Conservation (phyloP, 2,797 vertebrate genomes). For the Crenichthys baileyi region DNA sequence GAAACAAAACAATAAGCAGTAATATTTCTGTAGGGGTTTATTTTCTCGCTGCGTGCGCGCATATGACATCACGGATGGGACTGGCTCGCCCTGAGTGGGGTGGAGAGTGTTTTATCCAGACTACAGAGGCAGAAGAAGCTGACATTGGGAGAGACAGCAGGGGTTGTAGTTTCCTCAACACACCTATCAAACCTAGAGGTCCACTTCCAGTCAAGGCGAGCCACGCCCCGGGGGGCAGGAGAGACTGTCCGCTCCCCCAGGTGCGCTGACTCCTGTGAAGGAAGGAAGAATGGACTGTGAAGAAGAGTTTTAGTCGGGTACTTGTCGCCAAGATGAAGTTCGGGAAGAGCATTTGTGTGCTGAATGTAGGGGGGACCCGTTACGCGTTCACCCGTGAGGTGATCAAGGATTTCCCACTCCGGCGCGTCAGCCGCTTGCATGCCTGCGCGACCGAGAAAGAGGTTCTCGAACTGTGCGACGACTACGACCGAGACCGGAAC, state of each 20-base stretch:
- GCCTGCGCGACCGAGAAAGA: slow-evolving; percentile 95
- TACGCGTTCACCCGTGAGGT: slow-evolving; percentile 94
- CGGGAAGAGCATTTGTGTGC: slow-evolving; percentile 85
- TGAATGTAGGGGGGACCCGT: slow-evolving; percentile 96
- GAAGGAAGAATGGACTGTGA: slow-evolving; percentile 32
- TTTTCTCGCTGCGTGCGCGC: slow-evolving; percentile 27
- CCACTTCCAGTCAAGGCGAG: slow-evolving; percentile 44
- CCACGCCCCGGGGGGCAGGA: slow-evolving; percentile 60
- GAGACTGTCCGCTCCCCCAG: slow-evolving; percentile 17
- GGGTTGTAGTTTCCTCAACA: slow-evolving; percentile 50
- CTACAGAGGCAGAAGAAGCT: slow-evolving; percentile 49
- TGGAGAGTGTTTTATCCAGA: slow-evolving; percentile 69
- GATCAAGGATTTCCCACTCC: slow-evolving; percentile 95
- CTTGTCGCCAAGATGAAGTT: slow-evolving; percentile 81
- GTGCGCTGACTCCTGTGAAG: slow-evolving; percentile 45
- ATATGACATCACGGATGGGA: slow-evolving; percentile 75
- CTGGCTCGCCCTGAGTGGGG: slow-evolving; percentile 68
- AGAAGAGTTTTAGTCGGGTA: slow-evolving; percentile 38
- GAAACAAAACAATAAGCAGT: not conserved
- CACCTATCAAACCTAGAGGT: slow-evolving; percentile 30
- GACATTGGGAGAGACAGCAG: slow-evolving; percentile 45
- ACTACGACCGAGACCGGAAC: slow-evolving; percentile 96
- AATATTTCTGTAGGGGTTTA: slow-evolving; percentile 7
- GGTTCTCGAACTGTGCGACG: slow-evolving; percentile 96
- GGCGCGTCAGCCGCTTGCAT: slow-evolving; percentile 94